Conservation (phyloP, 2,113 vertebrate species). For the Pseudonaja textilis region DNA sequence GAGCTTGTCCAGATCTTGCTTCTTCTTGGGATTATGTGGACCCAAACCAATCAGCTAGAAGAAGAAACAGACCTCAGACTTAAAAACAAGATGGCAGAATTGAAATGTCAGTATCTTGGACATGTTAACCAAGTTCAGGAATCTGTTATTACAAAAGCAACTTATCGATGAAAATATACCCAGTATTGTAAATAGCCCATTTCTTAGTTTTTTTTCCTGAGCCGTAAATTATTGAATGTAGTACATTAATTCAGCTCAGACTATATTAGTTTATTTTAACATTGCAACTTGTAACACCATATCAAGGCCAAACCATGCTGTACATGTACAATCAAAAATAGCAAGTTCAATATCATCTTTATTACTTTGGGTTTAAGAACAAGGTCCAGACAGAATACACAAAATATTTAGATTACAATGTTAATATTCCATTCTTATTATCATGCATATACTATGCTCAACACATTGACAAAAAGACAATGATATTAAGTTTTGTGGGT, state of each 20-base stretch:
- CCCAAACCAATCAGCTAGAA: slow-evolving; percentile 74
- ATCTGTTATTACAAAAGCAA: neutral
- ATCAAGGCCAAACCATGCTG: neutral
- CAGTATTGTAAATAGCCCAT: neutral
- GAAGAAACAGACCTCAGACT: neutral
- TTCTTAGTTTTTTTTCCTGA: neutral
- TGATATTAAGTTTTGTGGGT: accelerated
- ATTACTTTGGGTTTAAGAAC: neutral
- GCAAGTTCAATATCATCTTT: neutral
- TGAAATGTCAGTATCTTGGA: neutral
- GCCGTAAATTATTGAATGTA: neutral
- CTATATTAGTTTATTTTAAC: neutral
- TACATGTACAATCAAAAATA: neutral
- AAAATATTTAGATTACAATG: neutral
- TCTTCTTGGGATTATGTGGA: slow-evolving; percentile 72
- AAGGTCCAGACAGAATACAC: slow-evolving; percentile 22
- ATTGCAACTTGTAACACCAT: neutral
- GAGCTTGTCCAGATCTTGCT: slow-evolving; percentile 74
- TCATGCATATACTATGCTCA: neutral
- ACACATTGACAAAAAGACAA: neutral
- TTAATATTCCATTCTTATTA: neutral
- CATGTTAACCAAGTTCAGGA: neutral
- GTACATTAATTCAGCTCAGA: neutral
- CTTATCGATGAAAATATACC: neutral
- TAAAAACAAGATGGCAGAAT: neutral